These are phyloP conservation scores for Numida meleagris DNA, from an alignment of 2,113 vertebrate species.

Conservation along the genomic window DNA sequence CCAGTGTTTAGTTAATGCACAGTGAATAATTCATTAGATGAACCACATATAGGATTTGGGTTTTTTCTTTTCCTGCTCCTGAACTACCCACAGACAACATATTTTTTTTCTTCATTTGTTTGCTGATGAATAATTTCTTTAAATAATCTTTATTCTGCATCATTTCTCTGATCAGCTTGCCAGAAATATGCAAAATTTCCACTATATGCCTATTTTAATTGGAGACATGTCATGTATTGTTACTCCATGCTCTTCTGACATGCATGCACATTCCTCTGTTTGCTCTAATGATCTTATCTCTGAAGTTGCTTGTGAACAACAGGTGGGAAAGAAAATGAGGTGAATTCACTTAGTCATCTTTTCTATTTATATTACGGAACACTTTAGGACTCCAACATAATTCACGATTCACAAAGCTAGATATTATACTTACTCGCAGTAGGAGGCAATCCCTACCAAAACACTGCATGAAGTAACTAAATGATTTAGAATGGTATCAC, in stretches of 20 bases:
- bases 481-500: not conserved
- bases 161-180: not conserved
- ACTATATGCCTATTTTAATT: not conserved
- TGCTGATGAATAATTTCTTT: not conserved
- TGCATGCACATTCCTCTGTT: not conserved
- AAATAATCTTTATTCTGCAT: not conserved
- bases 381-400: not conserved
- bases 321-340: not conserved
- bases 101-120: not conserved
- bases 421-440: not conserved
- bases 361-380: not conserved
- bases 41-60: not conserved
- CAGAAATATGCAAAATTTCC: not conserved
- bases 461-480: not conserved
- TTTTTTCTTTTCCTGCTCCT: not conserved
- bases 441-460: not conserved
- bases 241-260: not conserved
- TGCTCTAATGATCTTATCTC: not conserved
- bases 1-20: not conserved
- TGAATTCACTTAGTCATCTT: not conserved
- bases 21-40: constrained; percentile 40
- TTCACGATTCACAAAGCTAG: not conserved
- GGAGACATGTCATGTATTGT: not conserved
- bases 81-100: not conserved
- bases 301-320: not conserved